phyloP scores from a whole-genome alignment of 2,113 vertebrate genomes.

The Calcarius ornatus region DNA sequence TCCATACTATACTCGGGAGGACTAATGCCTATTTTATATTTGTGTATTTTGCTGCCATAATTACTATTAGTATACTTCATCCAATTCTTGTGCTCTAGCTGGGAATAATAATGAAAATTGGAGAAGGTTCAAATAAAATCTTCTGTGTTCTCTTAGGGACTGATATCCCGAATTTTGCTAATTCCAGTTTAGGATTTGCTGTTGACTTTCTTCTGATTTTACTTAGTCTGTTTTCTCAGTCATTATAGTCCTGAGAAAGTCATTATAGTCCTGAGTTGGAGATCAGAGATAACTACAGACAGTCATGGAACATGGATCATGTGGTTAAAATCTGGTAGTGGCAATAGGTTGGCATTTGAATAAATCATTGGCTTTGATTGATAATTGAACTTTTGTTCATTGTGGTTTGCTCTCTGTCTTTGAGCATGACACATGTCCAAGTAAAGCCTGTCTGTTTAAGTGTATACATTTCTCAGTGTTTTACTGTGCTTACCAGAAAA shows the following conservation, averaged over 20 bases:
- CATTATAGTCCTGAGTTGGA: background rate
- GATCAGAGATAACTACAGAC: background rate
- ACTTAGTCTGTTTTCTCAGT: background rate
- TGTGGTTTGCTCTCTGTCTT: background rate
- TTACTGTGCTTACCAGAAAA: background rate
- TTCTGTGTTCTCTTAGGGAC: background rate
- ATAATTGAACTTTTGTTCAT: background rate
- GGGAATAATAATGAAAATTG: background rate
- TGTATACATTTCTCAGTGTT: background rate
- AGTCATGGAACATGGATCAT: background rate
- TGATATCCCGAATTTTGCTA: background rate
- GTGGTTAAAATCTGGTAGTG: background rate
- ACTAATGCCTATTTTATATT: accelerated
- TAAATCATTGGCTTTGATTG: background rate
- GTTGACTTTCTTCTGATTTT: background rate
- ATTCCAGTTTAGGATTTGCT: background rate
- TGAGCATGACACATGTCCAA: background rate
- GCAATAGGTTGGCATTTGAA: background rate
- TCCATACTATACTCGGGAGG: background rate
- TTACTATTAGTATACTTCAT: background rate
- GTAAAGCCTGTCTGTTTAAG: background rate
- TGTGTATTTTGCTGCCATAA: background rate
- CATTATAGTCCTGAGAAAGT: background rate
- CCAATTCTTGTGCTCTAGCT: background rate
- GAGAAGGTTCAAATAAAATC: background rate